Evolutionary conservation across 2,113 vertebrate genomes (phyloP).

Genomic region (Cichladusa arquata): DNA sequence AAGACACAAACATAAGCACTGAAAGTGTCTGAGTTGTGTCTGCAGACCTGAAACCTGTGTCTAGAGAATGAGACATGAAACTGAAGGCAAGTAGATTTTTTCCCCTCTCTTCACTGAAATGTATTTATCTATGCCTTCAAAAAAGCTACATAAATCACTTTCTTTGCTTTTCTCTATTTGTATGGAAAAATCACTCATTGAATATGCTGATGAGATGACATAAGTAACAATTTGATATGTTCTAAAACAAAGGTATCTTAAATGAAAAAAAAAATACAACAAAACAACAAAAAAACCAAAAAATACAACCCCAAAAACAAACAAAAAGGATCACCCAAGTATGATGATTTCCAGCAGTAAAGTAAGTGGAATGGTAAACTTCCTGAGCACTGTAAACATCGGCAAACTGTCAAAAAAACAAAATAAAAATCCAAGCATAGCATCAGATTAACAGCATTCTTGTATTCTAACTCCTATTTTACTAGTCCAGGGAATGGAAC

Average conservation of each 20-base stretch:
- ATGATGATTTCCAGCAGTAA: slow-evolving; percentile 86
- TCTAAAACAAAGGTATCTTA: background rate
- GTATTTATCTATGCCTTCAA: background rate
- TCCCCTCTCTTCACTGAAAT: background rate
- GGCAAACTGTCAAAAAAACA: slow-evolving; percentile 82
- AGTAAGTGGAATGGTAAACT: slow-evolving; percentile 92
- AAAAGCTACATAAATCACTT: background rate
- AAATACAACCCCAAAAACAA: background rate
- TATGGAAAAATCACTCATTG: background rate
- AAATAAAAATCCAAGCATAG: background rate
- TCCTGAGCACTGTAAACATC: slow-evolving; percentile 94
- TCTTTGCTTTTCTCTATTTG: background rate
- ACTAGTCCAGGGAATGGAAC: background rate
- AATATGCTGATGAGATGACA: background rate
- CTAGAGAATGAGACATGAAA: background rate
- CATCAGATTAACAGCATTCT: background rate
- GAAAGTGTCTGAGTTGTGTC: background rate
- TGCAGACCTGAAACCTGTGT: background rate
- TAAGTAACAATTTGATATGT: background rate
- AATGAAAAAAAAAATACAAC: background rate
- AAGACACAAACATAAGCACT: background rate
- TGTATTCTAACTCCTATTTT: slow-evolving; percentile 5
- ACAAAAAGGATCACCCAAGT: slow-evolving; percentile 78
- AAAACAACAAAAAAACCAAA: background rate
- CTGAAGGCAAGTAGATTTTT: background rate